Evolutionary conservation across 2,113 vertebrate genomes (phyloP).

Genomic region (Jaculus jaculus): DNA sequence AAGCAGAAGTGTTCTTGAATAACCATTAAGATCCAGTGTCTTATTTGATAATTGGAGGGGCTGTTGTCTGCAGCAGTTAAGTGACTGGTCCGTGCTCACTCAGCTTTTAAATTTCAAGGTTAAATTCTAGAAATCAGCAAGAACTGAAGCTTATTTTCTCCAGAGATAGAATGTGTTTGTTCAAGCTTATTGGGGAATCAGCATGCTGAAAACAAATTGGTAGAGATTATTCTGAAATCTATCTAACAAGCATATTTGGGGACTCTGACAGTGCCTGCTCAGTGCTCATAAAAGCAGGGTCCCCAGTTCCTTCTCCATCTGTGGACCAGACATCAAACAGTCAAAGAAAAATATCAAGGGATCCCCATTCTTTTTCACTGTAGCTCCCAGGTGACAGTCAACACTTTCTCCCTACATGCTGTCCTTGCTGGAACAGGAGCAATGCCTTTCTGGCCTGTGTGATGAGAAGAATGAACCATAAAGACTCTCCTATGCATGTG

Average conservation of each 20-base stretch:
- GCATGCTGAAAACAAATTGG: not conserved
- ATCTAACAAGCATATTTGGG: not conserved
- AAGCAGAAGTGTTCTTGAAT: not conserved
- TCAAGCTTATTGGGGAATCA: not conserved
- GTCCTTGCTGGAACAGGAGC: not conserved
- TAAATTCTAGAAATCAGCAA: conserved; percentile 42
- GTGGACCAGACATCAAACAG: not conserved
- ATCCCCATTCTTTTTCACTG: not conserved
- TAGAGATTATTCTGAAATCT: not conserved
- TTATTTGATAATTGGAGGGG: conserved; percentile 3
- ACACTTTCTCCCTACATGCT: not conserved
- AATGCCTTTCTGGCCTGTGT: not conserved
- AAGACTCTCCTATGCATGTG: not conserved
- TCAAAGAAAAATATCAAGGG: not conserved
- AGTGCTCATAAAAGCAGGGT: not conserved
- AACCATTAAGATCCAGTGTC: not conserved
- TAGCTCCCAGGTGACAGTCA: not conserved
- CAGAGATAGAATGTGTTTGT: not conserved
- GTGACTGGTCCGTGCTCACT: not conserved
- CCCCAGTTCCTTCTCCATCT: not conserved
- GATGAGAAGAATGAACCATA: not conserved
- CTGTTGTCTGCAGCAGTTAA: not conserved
- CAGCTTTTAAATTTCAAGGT: conserved; percentile 60
- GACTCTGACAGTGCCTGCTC: not conserved
- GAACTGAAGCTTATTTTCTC: not conserved